Conservation (phyloP, 1,140 invertebrate species). For the Eurosta solidaginis region DNA sequence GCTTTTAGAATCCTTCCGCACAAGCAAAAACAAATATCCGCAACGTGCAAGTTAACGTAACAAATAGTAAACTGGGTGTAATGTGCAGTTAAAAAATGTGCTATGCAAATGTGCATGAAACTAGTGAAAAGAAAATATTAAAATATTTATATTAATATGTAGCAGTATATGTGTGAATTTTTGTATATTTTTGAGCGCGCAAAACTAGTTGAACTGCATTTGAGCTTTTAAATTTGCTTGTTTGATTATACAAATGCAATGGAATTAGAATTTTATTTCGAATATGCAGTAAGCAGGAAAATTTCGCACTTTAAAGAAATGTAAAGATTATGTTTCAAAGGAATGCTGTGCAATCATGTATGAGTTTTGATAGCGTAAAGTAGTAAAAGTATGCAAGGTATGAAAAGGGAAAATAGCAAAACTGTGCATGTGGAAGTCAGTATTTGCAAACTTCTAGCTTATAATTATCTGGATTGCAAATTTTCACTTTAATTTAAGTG, state of each 20-base stretch:
- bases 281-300: too few species aligned
- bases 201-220: constrained; percentile 21
- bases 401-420: too few species aligned
- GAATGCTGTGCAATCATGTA: too few species aligned
- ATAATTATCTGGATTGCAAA: too few species aligned
- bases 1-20: not conserved
- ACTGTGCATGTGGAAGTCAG: too few species aligned
- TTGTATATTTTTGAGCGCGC: not conserved
- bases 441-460: too few species aligned
- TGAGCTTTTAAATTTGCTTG: not conserved
- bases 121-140: not conserved
- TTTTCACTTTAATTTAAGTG: too few species aligned
- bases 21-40: not conserved
- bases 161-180: not conserved
- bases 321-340: too few species aligned
- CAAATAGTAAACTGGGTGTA: constrained; percentile 8
- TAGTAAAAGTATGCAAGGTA: too few species aligned
- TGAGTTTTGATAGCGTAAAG: too few species aligned
- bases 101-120: constrained; percentile 19
- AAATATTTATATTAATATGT: not conserved
- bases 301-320: too few species aligned
- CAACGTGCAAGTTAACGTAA: not conserved
- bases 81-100: constrained; percentile 25
- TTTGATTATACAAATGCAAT: not conserved
- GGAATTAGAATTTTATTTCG: too few species aligned